Conservation (phyloP, 2,888 invertebrate species). For the Apamea sordens region DNA sequence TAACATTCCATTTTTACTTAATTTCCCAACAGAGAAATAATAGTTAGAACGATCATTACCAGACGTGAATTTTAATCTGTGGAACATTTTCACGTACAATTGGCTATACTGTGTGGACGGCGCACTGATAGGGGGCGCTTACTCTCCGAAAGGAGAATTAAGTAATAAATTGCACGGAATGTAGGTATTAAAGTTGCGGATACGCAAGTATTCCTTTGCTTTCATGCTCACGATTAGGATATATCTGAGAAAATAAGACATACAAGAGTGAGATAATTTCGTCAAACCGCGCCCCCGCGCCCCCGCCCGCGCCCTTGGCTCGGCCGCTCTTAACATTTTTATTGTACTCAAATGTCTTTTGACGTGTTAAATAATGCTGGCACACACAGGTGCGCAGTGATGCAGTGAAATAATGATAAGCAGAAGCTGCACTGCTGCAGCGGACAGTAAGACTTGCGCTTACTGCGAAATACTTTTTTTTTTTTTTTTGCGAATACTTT, state of each 20-base stretch:
- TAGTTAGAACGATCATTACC: slow-evolving; percentile 44
- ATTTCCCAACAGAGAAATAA: slow-evolving; percentile 59
- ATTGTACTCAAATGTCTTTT: slow-evolving; percentile 9
- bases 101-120: slow-evolving; percentile 17
- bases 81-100: slow-evolving; percentile 31
- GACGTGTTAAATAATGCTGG: slow-evolving; percentile 22
- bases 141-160: not conserved
- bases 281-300: too few species aligned
- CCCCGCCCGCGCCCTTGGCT: not conserved
- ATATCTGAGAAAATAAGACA: not conserved
- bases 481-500: too few species aligned
- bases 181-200: not conserved
- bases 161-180: not conserved
- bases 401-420: slow-evolving; percentile 34
- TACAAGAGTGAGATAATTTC: not conserved
- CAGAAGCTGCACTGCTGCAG: slow-evolving; percentile 35
- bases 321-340: not conserved
- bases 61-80: slow-evolving; percentile 41
- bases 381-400: slow-evolving; percentile 22
- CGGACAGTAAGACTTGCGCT: slow-evolving; percentile 16
- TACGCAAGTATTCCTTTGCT: not conserved
- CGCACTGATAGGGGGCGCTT: not conserved
- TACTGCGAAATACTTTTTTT: too few species aligned
- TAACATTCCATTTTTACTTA: slow-evolving; percentile 48
- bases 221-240: not conserved